Percentiles rank a stretch among this genome's conserved stretches.
Conservation (phyloP, 2,888 invertebrate species). For the Matsumyia berberina region DNA sequence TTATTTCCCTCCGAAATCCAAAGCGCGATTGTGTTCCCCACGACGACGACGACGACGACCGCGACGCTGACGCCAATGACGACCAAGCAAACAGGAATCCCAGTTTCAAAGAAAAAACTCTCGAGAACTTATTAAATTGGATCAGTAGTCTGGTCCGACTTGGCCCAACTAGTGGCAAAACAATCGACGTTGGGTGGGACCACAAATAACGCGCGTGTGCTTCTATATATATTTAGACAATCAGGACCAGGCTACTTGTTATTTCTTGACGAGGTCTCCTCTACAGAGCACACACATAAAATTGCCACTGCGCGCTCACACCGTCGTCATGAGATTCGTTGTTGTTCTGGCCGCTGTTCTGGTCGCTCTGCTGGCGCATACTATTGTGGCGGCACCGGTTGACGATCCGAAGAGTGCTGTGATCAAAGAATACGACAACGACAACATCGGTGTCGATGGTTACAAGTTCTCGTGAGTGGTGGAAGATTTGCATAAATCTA, state of each 20-base stretch:
- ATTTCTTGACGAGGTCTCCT: conserved; percentile 71
- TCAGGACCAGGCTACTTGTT: conserved; percentile 66
- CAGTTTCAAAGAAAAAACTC: conserved; percentile 43
- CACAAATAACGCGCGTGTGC: conserved; percentile 40
- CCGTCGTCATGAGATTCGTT: conserved; percentile 79
- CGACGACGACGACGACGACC: neutral
- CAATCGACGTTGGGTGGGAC: conserved; percentile 45
- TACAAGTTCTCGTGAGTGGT: conserved; percentile 86
- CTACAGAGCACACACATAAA: conserved; percentile 61
- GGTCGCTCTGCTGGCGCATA: conserved; percentile 48
- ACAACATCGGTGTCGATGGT: conserved; percentile 86
- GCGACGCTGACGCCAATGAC: no score
- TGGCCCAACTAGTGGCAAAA: conserved; percentile 21
- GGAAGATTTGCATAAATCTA: neutral
- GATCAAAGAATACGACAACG: conserved; percentile 81
- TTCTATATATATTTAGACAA: conserved; percentile 68
- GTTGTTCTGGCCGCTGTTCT: conserved; percentile 81
- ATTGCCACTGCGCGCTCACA: conserved; percentile 11
- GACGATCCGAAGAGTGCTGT: conserved; percentile 77
- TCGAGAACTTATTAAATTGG: conserved; percentile 46
- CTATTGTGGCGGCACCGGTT: conserved; percentile 78
- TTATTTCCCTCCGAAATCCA: conserved; percentile 9
- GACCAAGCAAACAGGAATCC: conserved; percentile 59
- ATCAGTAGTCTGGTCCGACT: conserved; percentile 35
- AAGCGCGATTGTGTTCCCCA: neutral